Conservation (phyloP, 2,797 vertebrate genomes). For the Sebastes steindachneri region DNA sequence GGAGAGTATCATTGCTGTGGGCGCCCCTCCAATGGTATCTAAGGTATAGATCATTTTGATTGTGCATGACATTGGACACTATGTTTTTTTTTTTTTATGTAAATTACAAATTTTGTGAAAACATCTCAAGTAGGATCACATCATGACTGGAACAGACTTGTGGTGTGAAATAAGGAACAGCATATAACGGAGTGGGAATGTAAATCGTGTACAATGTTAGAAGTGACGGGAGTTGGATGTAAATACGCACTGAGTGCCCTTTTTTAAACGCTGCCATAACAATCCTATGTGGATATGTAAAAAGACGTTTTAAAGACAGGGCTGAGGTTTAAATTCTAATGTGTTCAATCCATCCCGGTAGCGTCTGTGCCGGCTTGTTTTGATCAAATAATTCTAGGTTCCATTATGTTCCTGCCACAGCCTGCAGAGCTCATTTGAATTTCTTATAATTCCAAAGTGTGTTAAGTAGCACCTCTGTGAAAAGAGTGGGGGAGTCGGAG, state of each 20-base stretch:
- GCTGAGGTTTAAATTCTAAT: constrained; percentile 74
- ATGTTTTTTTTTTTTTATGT: background rate
- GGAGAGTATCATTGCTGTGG: background rate
- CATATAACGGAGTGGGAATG: background rate
- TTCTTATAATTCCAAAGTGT: constrained; percentile 78
- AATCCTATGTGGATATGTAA: constrained; percentile 38
- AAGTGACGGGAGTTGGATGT: constrained; percentile 13
- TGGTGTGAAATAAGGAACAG: no score
- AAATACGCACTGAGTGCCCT: constrained; percentile 13
- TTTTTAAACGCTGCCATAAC: constrained; percentile 18
- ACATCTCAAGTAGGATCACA: background rate
- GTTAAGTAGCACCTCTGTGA: constrained; percentile 84
- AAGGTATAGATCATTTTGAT: background rate
- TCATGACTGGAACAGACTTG: background rate
- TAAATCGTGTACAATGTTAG: constrained; percentile 11
- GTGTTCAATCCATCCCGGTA: constrained; percentile 70
- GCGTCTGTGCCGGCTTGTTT: constrained; percentile 70
- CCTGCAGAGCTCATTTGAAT: constrained; percentile 78
- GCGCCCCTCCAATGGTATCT: background rate
- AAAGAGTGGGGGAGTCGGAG: constrained; percentile 45
- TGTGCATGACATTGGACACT: no score
- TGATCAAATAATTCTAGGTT: constrained; percentile 88
- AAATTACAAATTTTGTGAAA: background rate
- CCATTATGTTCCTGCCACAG: constrained; percentile 83
- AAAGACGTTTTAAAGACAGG: constrained; percentile 55